A percentile compares a stretch with the other conserved stretches of the same genome.
Evolutionary conservation across 2,113 vertebrate genomes (phyloP).

Genomic region (Melanerpes aurifrons): DNA sequence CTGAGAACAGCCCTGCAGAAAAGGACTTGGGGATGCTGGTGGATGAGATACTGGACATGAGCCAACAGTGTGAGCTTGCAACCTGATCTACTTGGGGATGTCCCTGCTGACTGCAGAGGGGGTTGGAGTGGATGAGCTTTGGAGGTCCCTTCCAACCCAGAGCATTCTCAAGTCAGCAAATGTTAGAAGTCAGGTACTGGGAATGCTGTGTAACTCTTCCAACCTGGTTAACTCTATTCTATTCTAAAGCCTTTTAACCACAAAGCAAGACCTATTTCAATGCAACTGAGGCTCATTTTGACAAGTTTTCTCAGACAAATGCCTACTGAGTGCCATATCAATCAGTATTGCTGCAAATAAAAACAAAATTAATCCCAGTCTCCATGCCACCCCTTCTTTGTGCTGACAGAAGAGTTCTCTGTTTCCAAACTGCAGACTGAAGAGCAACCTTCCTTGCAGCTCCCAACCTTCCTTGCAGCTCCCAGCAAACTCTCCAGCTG

Average conservation of each 20-base stretch:
- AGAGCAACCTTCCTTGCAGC: not conserved
- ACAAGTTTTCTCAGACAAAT: not conserved
- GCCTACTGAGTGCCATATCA: not conserved
- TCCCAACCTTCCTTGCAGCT: not conserved
- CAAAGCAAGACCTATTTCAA: not conserved
- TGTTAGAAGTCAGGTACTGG: too few relatives aligned
- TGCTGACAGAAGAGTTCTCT: not conserved
- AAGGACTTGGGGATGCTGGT: too few relatives aligned
- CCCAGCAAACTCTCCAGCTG: conserved; percentile 2
- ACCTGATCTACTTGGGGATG: too few relatives aligned
- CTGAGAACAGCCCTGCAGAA: too few relatives aligned
- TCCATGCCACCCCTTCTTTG: not conserved
- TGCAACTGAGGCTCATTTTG: not conserved
- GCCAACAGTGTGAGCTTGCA: too few relatives aligned
- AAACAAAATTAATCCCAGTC: not conserved
- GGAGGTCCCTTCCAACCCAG: too few relatives aligned
- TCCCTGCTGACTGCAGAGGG: too few relatives aligned
- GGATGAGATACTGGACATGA: too few relatives aligned
- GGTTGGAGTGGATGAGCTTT: too few relatives aligned
- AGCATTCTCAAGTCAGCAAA: too few relatives aligned
- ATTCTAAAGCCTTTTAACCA: not conserved
- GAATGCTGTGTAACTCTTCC: too few relatives aligned
- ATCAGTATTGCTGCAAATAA: not conserved
- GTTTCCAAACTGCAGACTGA: not conserved
- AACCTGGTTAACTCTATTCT: too few relatives aligned